phyloP scores from a whole-genome alignment of 2,888 invertebrate genomes.

The Melinopterus prodromus region DNA sequence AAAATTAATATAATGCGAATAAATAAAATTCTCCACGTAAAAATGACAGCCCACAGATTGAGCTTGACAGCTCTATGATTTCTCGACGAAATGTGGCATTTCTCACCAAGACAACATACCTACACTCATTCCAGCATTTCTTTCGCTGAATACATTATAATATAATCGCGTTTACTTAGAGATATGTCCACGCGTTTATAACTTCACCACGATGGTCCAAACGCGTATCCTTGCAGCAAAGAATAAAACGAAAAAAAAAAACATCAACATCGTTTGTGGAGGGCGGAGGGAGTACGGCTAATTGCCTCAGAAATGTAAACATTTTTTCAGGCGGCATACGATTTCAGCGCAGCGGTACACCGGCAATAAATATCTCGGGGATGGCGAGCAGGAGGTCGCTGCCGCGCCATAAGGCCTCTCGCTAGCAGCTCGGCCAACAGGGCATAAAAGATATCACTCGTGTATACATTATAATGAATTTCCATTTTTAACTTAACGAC shows the following conservation, averaged over 20 bases:
- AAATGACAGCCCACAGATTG: too few species aligned
- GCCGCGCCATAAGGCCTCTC: neutral
- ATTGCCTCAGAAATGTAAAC: slow-evolving; percentile 31
- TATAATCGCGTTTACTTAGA: neutral
- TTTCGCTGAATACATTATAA: too few species aligned
- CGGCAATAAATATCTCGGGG: slow-evolving; percentile 7
- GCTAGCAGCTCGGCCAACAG: neutral
- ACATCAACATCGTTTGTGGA: neutral
- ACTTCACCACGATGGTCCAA: neutral
- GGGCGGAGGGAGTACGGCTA: slow-evolving; percentile 6
- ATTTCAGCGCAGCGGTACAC: slow-evolving; percentile 4
- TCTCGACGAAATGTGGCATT: too few species aligned
- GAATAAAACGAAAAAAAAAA: neutral
- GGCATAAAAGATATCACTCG: slow-evolving; percentile 25
- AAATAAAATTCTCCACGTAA: too few species aligned
- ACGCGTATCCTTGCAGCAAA: neutral
- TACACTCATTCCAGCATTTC: too few species aligned
- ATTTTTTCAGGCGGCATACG: slow-evolving; percentile 16
- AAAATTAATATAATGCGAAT: too few species aligned
- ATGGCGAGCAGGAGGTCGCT: neutral
- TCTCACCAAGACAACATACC: too few species aligned
- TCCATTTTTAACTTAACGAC: slow-evolving; percentile 33
- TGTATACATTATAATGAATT: slow-evolving; percentile 31
- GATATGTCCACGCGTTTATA: neutral
- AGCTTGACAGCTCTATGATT: too few species aligned